phyloP scores from a whole-genome alignment of 2,888 invertebrate species.

The Drosophila imparisetae region DNA sequence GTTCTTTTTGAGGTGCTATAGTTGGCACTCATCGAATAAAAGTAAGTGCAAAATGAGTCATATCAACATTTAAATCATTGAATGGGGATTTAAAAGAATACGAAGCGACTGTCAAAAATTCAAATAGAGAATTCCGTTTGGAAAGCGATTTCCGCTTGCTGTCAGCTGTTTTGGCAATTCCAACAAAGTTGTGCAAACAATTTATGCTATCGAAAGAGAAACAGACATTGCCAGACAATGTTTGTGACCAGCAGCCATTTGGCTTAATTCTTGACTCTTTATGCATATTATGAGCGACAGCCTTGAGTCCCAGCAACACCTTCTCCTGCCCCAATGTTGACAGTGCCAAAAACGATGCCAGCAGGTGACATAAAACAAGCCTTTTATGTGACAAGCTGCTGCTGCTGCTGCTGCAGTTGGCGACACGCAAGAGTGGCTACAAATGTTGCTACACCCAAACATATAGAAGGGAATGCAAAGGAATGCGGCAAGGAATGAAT shows the following conservation, averaged over 20 bases:
- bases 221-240: conserved; percentile 45
- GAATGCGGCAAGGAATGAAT: conserved; percentile 41
- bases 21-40: background rate
- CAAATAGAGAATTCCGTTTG: conserved; percentile 14
- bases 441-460: conserved; percentile 27
- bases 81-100: background rate
- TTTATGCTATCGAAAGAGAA: conserved; percentile 24
- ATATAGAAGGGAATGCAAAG: conserved; percentile 25
- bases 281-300: conserved; percentile 70
- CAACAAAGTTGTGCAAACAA: conserved; percentile 9
- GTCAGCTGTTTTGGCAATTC: conserved; percentile 28
- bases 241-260: conserved; percentile 46
- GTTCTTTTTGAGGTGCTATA: background rate
- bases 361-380: conserved; percentile 79
- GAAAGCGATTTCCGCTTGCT: conserved; percentile 32
- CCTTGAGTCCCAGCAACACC: conserved; percentile 15
- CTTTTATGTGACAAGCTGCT: conserved; percentile 72
- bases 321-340: background rate
- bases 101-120: conserved; percentile 4
- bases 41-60: background rate
- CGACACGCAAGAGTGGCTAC: conserved; percentile 63
- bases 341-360: conserved; percentile 31
- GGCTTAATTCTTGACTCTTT: conserved; percentile 60
- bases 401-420: conserved; percentile 58
- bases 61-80: background rate